A percentile compares a stretch with the other conserved stretches of the same genome.
phyloP scores from a whole-genome alignment of 2,888 invertebrate species.

The Morinoia aosen region DNA sequence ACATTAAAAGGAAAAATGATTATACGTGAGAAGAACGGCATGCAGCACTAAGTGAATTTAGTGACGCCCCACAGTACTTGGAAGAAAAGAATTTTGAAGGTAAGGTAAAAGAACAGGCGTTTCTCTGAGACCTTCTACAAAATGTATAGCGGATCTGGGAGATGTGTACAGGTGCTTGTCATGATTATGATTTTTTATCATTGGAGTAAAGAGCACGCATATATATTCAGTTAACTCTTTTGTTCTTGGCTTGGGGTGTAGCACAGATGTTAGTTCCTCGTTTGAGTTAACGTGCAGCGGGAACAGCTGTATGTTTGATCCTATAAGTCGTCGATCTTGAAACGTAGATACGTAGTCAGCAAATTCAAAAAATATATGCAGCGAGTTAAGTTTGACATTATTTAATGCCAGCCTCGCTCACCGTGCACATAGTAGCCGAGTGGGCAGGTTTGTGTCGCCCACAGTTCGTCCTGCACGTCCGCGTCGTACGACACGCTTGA shows the following conservation, averaged over 20 bases:
- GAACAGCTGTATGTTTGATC: not conserved
- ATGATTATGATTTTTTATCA: too few species aligned
- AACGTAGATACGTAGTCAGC: not conserved
- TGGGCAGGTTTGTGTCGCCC: constrained; percentile 89
- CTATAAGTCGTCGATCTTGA: not conserved
- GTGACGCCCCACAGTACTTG: too few species aligned
- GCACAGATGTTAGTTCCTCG: not conserved
- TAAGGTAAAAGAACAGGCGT: too few species aligned
- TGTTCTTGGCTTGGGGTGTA: not conserved
- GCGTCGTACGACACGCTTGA: constrained; percentile 89
- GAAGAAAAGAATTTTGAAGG: too few species aligned
- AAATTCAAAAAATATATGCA: not conserved
- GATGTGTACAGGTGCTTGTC: too few species aligned
- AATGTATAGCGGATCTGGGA: too few species aligned
- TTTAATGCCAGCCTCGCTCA: constrained; percentile 69
- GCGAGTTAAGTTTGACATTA: not conserved
- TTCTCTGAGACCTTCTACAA: too few species aligned
- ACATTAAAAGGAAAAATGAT: too few species aligned
- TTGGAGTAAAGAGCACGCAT: too few species aligned
- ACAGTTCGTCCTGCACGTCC: constrained; percentile 91
- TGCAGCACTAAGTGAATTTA: too few species aligned
- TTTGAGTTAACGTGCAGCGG: not conserved
- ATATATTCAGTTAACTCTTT: not conserved
- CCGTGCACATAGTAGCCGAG: constrained; percentile 90
- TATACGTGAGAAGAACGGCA: too few species aligned